Conservation (phyloP, 2,797 vertebrate genomes). For the Micromesistius poutassou region DNA sequence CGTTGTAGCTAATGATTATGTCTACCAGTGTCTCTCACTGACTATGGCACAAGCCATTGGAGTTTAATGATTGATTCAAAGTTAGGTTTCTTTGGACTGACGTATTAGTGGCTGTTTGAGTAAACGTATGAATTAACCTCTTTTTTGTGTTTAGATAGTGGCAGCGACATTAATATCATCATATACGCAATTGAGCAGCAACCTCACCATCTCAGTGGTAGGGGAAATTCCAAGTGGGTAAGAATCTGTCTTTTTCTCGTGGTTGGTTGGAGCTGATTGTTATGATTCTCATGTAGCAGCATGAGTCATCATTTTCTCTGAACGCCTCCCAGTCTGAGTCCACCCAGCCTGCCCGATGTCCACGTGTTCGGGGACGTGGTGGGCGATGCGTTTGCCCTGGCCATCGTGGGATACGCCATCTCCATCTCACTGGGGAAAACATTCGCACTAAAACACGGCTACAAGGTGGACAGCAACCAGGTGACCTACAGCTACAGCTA, state of each 20-base stretch:
- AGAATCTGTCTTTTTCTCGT: slow-evolving; percentile 49
- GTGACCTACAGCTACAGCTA: slow-evolving; percentile 41
- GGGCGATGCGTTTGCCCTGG: slow-evolving; percentile 89
- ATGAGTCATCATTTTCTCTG: background rate
- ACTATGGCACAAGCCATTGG: slow-evolving; percentile 42
- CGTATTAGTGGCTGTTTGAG: background rate
- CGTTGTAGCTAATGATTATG: slow-evolving; percentile 56
- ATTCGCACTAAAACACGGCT: slow-evolving; percentile 93
- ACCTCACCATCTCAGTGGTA: slow-evolving; percentile 81
- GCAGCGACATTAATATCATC: slow-evolving; percentile 84
- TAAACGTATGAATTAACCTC: slow-evolving; percentile 1
- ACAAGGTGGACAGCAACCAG: slow-evolving; percentile 97
- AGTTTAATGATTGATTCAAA: slow-evolving; percentile 19
- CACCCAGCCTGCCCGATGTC: slow-evolving; percentile 73
- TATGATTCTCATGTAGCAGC: background rate
- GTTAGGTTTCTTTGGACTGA: background rate
- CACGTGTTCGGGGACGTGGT: slow-evolving; percentile 76
- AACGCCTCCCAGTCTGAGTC: slow-evolving; percentile 72
- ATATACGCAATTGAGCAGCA: slow-evolving; percentile 65
- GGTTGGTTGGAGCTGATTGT: background rate
- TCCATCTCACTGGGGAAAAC: slow-evolving; percentile 95
- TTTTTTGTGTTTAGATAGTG: slow-evolving; percentile 76
- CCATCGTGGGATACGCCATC: slow-evolving; percentile 92
- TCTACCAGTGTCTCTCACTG: slow-evolving; percentile 37
- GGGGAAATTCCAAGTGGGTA: slow-evolving; percentile 89